Evolutionary conservation across 2,888 invertebrate genomes (phyloP).

Genomic region (Isoperla grammatica): DNA sequence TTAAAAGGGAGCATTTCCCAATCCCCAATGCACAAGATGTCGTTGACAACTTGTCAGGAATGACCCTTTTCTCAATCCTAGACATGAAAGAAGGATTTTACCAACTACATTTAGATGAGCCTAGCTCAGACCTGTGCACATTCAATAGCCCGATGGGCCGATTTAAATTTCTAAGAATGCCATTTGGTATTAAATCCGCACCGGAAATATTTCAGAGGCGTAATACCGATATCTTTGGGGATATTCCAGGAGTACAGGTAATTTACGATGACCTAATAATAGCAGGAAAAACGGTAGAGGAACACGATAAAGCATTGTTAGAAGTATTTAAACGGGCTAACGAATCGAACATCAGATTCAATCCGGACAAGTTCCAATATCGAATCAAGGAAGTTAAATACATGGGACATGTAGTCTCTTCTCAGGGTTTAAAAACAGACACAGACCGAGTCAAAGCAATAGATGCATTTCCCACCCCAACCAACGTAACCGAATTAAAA

Average conservation of each 20-base stretch:
- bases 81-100: constrained; percentile 25
- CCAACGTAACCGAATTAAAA: too few relatives aligned
- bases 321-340: constrained; percentile 25
- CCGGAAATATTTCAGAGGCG: constrained; percentile 18
- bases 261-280: constrained; percentile 40
- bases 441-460: too few relatives aligned
- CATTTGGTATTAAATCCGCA: constrained; percentile 21
- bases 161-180: constrained; percentile 24
- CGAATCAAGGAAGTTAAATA: constrained; percentile 34
- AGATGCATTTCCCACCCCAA: too few relatives aligned
- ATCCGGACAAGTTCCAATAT: constrained; percentile 26
- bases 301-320: constrained; percentile 9
- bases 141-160: constrained; percentile 25
- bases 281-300: constrained; percentile 23
- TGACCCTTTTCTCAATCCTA: constrained; percentile 21
- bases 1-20: not conserved
- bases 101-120: constrained; percentile 21
- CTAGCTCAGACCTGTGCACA: constrained; percentile 22
- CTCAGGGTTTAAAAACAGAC: constrained; percentile 33
- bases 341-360: constrained; percentile 34
- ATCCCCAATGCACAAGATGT: not conserved
- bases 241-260: constrained; percentile 37
- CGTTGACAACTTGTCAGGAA: not conserved
- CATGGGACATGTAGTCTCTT: constrained; percentile 33
- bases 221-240: constrained; percentile 37